Evolutionary conservation across 1,140 invertebrate species (phyloP).

Genomic region (Drosophila tsacasi): DNA sequence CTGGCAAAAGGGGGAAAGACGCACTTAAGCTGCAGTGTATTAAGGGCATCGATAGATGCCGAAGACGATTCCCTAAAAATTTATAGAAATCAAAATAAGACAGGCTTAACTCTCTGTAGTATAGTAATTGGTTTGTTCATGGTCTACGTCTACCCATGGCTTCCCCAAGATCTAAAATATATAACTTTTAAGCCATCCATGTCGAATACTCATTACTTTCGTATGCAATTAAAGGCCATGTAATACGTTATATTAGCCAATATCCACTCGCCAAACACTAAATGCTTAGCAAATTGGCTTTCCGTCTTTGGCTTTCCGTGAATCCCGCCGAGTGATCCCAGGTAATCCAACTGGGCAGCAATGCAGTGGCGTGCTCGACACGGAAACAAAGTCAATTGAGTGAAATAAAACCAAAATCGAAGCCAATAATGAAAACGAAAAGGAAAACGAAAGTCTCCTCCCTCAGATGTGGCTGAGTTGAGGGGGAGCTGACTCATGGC

Average conservation of each 20-base stretch:
- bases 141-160: neutral
- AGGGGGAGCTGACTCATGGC: constrained; percentile 18
- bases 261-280: neutral
- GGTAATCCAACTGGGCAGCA: constrained; percentile 11
- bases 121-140: neutral
- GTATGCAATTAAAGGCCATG: constrained; percentile 3
- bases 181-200: neutral
- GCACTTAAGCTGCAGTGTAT: neutral
- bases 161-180: neutral
- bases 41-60: constrained; percentile 23
- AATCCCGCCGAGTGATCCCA: neutral
- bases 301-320: constrained; percentile 16
- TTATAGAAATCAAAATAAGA: no score
- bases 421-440: neutral
- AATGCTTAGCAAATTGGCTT: constrained; percentile 19
- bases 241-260: constrained; percentile 10
- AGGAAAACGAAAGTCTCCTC: constrained; percentile 35
- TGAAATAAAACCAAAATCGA: constrained; percentile 10
- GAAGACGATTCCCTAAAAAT: neutral
- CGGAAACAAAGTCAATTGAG: constrained; percentile 24
- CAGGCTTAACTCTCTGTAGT: neutral
- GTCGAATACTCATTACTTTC: constrained; percentile 4
- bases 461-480: neutral
- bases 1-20: no score
- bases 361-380: constrained; percentile 14